phyloP scores from a whole-genome alignment of 1,140 invertebrate species.

The Meloidogyne floridensis region DNA sequence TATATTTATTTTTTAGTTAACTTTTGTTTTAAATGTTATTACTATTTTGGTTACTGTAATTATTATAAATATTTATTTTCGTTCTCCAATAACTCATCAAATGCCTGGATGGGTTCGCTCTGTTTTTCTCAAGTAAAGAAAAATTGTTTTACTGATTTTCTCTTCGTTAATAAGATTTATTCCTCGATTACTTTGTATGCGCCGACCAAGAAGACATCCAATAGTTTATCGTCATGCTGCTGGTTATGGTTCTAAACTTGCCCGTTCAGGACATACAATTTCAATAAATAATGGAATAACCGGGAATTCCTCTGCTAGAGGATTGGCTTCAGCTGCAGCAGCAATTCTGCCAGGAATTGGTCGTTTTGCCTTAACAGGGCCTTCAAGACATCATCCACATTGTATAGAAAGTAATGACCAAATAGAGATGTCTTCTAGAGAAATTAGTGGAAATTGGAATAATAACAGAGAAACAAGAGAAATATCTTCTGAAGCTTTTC shows the following conservation, averaged over 20 bases:
- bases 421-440: background rate
- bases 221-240: constrained; percentile 25
- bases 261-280: constrained; percentile 23
- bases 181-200: constrained; percentile 35
- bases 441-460: background rate
- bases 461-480: background rate
- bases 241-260: constrained; percentile 3
- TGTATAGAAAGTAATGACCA: constrained; percentile 14
- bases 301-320: background rate
- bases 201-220: constrained; percentile 19
- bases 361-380: constrained; percentile 4
- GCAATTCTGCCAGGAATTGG: constrained; percentile 21
- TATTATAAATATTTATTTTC: constrained; percentile 98
- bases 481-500: constrained; percentile 11
- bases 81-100: constrained; percentile 81
- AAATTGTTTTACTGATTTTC: background rate
- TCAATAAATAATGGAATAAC: constrained; percentile 17
- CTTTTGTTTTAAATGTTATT: constrained; percentile 72
- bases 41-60: constrained; percentile 78
- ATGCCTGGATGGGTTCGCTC: constrained; percentile 92
- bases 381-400: constrained; percentile 30
- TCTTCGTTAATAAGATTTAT: constrained; percentile 49
- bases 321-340: background rate
- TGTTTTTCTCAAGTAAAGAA: constrained; percentile 76
- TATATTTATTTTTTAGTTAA: constrained; percentile 73